phyloP scores from a whole-genome alignment of 2,113 vertebrate species.

The Brachypodius melanocephalos region DNA sequence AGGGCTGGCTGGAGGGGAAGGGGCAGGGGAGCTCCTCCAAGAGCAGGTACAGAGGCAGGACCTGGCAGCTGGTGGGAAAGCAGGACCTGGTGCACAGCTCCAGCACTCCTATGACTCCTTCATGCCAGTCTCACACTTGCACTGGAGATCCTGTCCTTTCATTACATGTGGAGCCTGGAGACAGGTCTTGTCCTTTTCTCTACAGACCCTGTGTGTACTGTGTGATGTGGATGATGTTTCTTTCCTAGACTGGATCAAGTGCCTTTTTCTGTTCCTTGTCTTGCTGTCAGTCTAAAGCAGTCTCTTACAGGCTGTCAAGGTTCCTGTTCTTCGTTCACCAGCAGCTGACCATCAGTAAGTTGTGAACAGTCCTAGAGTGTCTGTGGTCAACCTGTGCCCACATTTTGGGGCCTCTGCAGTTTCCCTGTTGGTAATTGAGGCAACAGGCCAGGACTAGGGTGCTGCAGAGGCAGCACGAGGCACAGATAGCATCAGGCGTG shows the following conservation, averaged over 20 bases:
- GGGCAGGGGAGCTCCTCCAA: background rate
- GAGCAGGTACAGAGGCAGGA: fast-evolving
- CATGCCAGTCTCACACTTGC: fast-evolving
- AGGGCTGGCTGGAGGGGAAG: background rate
- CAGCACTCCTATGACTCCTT: background rate
- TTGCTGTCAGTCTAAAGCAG: background rate
- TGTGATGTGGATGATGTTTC: no score
- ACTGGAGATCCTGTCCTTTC: background rate
- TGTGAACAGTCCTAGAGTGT: fast-evolving
- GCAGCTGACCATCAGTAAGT: background rate
- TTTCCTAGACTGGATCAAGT: background rate
- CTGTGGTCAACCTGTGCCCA: background rate
- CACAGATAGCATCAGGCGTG: background rate
- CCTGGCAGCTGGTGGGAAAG: background rate
- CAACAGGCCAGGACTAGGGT: fast-evolving
- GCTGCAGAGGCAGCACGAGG: background rate
- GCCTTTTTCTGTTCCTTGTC: background rate
- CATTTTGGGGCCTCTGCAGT: fast-evolving
- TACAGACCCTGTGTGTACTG: background rate
- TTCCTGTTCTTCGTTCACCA: background rate
- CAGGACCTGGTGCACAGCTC: background rate
- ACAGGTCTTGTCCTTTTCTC: background rate
- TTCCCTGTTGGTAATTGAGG: background rate
- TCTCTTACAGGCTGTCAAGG: background rate
- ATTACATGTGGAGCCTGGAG: background rate